A percentile compares a stretch with the other conserved stretches of the same genome.
phyloP scores from a whole-genome alignment of 1,140 invertebrate genomes.

The Brachystomella parvula region DNA sequence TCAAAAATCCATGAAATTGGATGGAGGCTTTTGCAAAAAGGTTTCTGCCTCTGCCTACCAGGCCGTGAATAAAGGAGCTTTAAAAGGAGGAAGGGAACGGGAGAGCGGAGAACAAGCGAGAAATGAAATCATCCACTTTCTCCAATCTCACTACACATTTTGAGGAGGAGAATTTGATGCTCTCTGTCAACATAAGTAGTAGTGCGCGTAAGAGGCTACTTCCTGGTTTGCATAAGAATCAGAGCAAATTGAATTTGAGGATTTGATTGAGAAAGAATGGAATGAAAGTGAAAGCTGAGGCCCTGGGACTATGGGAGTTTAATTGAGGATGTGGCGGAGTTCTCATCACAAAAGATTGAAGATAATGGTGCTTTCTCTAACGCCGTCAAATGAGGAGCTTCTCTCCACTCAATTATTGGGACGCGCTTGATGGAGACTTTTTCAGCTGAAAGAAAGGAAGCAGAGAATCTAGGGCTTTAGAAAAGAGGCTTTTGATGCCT shows the following conservation, averaged over 20 bases:
- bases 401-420: background rate
- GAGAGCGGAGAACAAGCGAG: too few relatives aligned
- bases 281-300: too few relatives aligned
- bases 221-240: too few relatives aligned
- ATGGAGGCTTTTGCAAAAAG: background rate
- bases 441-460: too few relatives aligned
- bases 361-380: background rate
- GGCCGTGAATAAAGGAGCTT: background rate
- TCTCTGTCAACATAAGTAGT: constrained; percentile 3
- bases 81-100: too few relatives aligned
- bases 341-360: background rate
- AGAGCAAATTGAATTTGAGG: too few relatives aligned
- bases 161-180: constrained; percentile 4
- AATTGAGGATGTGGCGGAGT: background rate
- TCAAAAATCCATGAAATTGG: constrained; percentile 9
- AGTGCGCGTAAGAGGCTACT: too few relatives aligned
- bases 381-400: background rate
- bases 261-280: too few relatives aligned
- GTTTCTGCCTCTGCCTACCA: background rate
- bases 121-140: background rate
- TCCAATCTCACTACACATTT: too few relatives aligned
- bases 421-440: background rate
- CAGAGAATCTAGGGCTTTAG: too few relatives aligned
- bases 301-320: too few relatives aligned
- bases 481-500: too few relatives aligned